Evolutionary conservation across 2,797 vertebrate genomes (phyloP).

Genomic region (Ibycter americanus): DNA sequence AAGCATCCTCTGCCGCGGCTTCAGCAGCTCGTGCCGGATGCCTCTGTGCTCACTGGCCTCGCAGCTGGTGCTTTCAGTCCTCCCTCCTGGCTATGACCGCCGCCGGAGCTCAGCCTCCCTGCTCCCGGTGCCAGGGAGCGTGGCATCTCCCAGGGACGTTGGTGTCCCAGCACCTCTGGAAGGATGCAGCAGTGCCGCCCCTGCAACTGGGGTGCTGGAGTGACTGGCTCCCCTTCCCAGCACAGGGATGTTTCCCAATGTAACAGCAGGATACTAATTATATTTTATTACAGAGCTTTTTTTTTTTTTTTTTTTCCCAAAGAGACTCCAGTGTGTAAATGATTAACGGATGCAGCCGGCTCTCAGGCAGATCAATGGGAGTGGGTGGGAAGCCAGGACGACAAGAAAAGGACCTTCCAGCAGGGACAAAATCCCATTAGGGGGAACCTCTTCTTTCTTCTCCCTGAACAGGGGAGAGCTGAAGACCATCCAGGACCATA

Average conservation of each 20-base stretch:
- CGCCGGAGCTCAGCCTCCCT: background rate
- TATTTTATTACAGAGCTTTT: background rate
- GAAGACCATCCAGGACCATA: background rate
- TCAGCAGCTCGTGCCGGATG: background rate
- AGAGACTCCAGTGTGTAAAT: background rate
- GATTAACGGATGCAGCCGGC: rapidly evolving
- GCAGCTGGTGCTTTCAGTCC: background rate
- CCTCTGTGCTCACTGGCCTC: rapidly evolving
- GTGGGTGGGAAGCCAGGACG: background rate
- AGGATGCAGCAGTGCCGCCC: background rate
- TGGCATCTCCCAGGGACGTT: rapidly evolving
- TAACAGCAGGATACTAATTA: background rate
- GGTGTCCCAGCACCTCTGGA: background rate
- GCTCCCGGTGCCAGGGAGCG: rapidly evolving
- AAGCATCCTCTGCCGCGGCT: background rate
- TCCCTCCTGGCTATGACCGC: background rate
- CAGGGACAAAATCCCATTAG: background rate
- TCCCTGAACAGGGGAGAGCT: background rate
- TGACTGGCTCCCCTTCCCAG: background rate
- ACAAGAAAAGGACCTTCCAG: background rate
- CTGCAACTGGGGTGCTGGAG: background rate
- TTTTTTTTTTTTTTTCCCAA: background rate
- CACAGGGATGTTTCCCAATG: rapidly evolving
- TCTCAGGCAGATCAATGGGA: background rate
- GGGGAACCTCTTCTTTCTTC: background rate